These are phyloP conservation scores for Parasteatoda lunata DNA, from an alignment of 2,888 invertebrate genomes.

Conservation along the genomic window DNA sequence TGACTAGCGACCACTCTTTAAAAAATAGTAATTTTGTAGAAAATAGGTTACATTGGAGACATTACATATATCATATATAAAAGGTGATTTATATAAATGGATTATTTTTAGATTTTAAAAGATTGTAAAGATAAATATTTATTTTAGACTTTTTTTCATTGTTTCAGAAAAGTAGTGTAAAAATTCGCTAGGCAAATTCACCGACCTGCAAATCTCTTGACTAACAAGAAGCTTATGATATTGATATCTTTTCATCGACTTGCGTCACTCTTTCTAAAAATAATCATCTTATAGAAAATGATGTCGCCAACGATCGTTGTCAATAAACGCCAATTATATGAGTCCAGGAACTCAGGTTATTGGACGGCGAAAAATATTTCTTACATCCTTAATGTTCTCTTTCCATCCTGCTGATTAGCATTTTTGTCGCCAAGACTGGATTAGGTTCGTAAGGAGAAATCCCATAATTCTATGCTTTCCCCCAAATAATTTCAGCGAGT, in stretches of 20 bases:
- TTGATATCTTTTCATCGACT: not conserved
- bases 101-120: too few species aligned
- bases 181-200: too few species aligned
- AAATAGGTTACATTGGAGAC: too few species aligned
- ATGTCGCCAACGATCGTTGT: constrained; percentile 19
- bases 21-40: too few species aligned
- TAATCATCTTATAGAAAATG: not conserved
- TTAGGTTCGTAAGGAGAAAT: constrained; percentile 13
- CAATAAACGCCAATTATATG: constrained; percentile 53
- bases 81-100: too few species aligned
- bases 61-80: too few species aligned
- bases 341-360: constrained; percentile 6
- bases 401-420: constrained; percentile 38
- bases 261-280: not conserved
- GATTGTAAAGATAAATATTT: too few species aligned
- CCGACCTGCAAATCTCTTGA: too few species aligned
- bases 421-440: constrained; percentile 46
- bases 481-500: constrained; percentile 27
- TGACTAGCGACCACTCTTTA: too few species aligned
- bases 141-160: too few species aligned
- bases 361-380: constrained; percentile 21
- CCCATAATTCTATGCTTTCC: constrained; percentile 20
- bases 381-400: constrained; percentile 14
- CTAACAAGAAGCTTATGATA: not conserved
- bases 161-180: too few species aligned